Percentiles rank a stretch among this genome's conserved stretches.
Evolutionary conservation across 2,888 invertebrate genomes (phyloP).

Genomic region (Apamea sordens): DNA sequence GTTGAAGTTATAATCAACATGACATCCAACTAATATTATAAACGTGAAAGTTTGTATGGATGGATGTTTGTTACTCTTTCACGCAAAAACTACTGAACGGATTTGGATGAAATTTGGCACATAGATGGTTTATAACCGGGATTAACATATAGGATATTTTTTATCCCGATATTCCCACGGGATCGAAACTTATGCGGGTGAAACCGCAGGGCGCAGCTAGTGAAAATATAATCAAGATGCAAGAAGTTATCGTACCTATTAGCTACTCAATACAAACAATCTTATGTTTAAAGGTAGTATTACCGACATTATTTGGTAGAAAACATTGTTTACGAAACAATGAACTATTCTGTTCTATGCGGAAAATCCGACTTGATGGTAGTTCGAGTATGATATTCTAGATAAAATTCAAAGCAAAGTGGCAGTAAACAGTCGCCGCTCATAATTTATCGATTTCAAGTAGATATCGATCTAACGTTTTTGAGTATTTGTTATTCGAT

Average conservation of each 20-base stretch:
- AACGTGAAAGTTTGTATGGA: too few species aligned
- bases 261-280: background rate
- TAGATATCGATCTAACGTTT: background rate
- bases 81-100: too few species aligned
- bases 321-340: background rate
- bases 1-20: background rate
- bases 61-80: too few species aligned
- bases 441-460: background rate
- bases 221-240: background rate
- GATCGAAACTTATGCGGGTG: too few species aligned
- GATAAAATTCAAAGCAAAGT: background rate
- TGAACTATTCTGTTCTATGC: background rate
- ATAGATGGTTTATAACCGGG: too few species aligned
- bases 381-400: background rate
- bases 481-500: background rate
- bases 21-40: too few species aligned
- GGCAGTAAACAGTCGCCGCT: background rate
- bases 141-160: too few species aligned
- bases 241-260: background rate
- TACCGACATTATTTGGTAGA: background rate
- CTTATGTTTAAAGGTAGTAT: background rate
- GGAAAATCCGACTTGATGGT: background rate
- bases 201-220: too few species aligned
- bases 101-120: too few species aligned
- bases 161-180: too few species aligned